phyloP scores from a whole-genome alignment of 2,888 invertebrate genomes.

The Pseudoips prasinana region DNA sequence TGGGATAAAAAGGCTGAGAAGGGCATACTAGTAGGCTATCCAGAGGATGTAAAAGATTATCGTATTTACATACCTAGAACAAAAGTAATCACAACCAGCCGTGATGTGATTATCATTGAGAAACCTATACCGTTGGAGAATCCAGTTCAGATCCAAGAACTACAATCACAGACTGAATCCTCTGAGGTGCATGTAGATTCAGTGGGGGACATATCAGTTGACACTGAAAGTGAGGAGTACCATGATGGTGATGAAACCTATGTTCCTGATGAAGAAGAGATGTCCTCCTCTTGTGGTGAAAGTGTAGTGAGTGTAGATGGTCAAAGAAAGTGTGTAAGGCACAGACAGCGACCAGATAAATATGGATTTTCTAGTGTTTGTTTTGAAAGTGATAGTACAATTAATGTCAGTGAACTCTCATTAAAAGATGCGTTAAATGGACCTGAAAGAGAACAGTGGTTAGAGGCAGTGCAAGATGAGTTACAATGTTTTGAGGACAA shows the following conservation, averaged over 20 bases:
- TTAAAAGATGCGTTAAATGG: constrained; percentile 12
- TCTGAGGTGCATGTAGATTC: constrained; percentile 19
- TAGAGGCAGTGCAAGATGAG: constrained; percentile 4
- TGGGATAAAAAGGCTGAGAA: constrained; percentile 28
- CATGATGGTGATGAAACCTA: background rate
- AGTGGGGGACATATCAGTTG: constrained; percentile 20
- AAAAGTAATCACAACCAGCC: constrained; percentile 19
- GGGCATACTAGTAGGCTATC: constrained; percentile 25
- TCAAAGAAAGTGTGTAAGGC: background rate
- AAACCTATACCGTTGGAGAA: constrained; percentile 4
- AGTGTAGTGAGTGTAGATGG: background rate
- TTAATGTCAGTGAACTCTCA: constrained; percentile 1
- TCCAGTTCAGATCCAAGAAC: constrained; percentile 13
- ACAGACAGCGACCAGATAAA: constrained; percentile 5
- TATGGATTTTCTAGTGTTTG: constrained; percentile 7
- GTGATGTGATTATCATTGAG: constrained; percentile 21
- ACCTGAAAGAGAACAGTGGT: constrained; percentile 8
- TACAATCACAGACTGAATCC: background rate
- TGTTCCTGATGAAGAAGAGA: constrained; percentile 4
- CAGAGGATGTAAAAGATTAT: constrained; percentile 20
- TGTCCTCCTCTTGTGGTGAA: constrained; percentile 1
- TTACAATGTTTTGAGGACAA: constrained; percentile 7
- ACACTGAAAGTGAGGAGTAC: background rate
- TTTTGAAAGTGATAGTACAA: constrained; percentile 1
- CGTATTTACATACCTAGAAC: constrained; percentile 20